Percentiles rank a stretch among this genome's conserved stretches.
Evolutionary conservation across 2,113 vertebrate genomes (phyloP).

Genomic region (Marcusenius ussheri): DNA sequence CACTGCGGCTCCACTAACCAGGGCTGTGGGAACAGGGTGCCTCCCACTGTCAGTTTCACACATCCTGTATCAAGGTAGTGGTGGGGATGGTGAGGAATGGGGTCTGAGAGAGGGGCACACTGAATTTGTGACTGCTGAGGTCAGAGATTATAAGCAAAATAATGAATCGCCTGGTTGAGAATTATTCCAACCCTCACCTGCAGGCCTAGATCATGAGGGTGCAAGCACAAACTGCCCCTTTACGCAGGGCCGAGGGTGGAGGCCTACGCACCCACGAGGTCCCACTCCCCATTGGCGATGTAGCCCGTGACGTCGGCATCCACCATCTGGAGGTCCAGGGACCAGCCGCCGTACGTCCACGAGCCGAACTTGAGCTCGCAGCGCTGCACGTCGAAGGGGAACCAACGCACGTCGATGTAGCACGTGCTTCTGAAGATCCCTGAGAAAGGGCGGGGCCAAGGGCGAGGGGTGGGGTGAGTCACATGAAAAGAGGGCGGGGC

Average conservation of each 20-base stretch:
- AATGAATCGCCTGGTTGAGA: neutral
- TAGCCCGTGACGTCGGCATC: constrained; percentile 53
- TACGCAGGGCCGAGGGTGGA: neutral
- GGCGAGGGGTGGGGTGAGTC: neutral
- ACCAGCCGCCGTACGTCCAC: constrained; percentile 59
- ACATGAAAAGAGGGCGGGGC: neutral
- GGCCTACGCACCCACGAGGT: constrained; percentile 51
- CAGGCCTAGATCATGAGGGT: neutral
- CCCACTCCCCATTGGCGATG: constrained; percentile 60
- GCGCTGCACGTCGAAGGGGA: constrained; percentile 58
- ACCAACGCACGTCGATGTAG: constrained; percentile 61
- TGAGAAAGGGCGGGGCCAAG: constrained; percentile 15
- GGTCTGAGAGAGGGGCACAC: too few species aligned
- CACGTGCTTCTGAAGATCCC: constrained; percentile 62
- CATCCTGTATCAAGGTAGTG: neutral
- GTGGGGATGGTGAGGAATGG: neutral
- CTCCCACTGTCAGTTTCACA: neutral
- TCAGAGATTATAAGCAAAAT: neutral
- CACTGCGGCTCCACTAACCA: neutral
- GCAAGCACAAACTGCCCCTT: neutral
- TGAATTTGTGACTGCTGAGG: neutral
- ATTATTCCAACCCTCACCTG: neutral
- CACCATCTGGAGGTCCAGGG: constrained; percentile 58
- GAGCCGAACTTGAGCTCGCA: constrained; percentile 62
- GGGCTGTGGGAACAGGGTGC: neutral